These are phyloP conservation scores for Medauroidea extradentata DNA, from an alignment of 1,140 invertebrate genomes.

Conservation along the genomic window DNA sequence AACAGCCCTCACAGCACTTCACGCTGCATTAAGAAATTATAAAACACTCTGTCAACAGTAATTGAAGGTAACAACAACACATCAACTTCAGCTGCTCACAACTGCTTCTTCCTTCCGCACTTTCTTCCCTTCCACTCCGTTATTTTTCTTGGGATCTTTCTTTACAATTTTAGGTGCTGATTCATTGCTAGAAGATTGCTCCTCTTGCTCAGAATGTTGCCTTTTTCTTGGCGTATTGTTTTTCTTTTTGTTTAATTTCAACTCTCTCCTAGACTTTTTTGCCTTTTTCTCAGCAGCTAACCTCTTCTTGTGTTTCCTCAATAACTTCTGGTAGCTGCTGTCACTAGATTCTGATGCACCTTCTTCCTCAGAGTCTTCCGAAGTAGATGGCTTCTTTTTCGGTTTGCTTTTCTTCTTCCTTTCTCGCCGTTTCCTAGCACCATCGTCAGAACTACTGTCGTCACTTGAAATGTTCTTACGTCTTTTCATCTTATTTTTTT, in stretches of 20 bases:
- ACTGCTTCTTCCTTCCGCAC: neutral
- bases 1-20: too few species aligned
- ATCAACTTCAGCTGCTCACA: too few species aligned
- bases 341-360: constrained; percentile 1
- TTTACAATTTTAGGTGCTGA: too few species aligned
- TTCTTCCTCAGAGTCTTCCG: constrained; percentile 1
- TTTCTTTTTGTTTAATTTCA: too few species aligned
- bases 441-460: neutral
- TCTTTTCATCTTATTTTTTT: neutral
- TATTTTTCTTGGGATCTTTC: neutral
- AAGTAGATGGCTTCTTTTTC: constrained; percentile 1
- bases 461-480: neutral
- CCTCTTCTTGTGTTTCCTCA: neutral
- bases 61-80: too few species aligned
- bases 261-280: too few species aligned
- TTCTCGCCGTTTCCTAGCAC: neutral
- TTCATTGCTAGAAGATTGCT: too few species aligned
- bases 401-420: neutral
- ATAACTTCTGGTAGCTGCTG: neutral
- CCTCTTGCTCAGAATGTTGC: too few species aligned
- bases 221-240: too few species aligned
- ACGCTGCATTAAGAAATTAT: too few species aligned
- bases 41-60: too few species aligned
- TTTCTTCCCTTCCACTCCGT: neutral
- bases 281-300: too few species aligned